Evolutionary conservation across 2,113 vertebrate genomes (phyloP), one percentile per base, ranked within the genome.

Genomic region (Columbina picui): DNA sequence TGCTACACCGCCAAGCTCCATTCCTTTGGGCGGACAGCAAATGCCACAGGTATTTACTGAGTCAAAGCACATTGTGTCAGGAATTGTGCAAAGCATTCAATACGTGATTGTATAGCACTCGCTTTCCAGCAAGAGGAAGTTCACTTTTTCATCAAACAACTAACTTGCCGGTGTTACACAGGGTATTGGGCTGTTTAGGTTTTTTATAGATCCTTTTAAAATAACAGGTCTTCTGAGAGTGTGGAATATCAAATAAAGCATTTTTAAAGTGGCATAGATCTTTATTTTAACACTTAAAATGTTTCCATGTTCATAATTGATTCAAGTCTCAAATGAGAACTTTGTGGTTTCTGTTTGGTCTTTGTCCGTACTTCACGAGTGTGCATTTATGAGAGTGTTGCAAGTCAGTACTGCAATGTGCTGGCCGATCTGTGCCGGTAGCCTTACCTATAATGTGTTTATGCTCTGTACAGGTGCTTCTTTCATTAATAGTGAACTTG

Each of bases 1-100:
- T 80, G 96, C 98, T 97, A 93, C 98, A 39, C 97, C 98, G 89
- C 97, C 98, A 70, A 99, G 98, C 94, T 92, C 98, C 90, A 95
- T 98, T 78, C 97, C 98, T 75, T 96, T 98, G 96, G 98, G 98
- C 97, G 98, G 98, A 98, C 98, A 98, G 98, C 97, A 98, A 87
- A 98, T 98, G 96, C 96, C 98, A 97, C 99, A 99, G 99, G 99
- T 99, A 98, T 98, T 98, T 98, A 98, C 93, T 96, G 95, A 96
- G 85, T 94, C 74, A 53, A 80, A 81, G 89, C 84, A 64, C 84
- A 4, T 49, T 32, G 86, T 90, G 63, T 77, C 91, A 91, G 94
- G 91, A 59, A 17, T 59, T 67, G 57, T 78, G 87, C 84, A 74
- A 12, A 74, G 92, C 77, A 1, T 89, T 74, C 90, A 6, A 59